These are phyloP conservation scores for Thalpophila matura DNA, from an alignment of 2,888 invertebrate species.

Conservation along the genomic window DNA sequence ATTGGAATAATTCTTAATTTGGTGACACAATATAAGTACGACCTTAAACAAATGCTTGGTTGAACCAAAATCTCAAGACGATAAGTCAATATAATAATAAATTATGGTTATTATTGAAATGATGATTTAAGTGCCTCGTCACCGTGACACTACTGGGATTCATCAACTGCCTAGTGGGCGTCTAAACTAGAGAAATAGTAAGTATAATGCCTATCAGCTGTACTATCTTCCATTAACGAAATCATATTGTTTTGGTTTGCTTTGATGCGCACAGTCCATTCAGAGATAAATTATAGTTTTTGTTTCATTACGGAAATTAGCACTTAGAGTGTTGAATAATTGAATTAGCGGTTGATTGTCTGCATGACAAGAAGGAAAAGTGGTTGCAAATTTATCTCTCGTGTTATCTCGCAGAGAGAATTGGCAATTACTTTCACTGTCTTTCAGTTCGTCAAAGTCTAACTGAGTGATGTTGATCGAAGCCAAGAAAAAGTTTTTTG, in stretches of 20 bases:
- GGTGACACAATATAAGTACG: background rate
- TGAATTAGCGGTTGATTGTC: slow-evolving; percentile 79
- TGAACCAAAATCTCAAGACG: no score
- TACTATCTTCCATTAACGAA: slow-evolving; percentile 29
- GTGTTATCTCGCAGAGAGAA: slow-evolving; percentile 77
- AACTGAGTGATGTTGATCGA: slow-evolving; percentile 59
- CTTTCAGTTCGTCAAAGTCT: slow-evolving; percentile 74
- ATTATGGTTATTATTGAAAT: slow-evolving; percentile 2
- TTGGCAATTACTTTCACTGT: slow-evolving; percentile 80
- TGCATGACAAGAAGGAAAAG: slow-evolving; percentile 78
- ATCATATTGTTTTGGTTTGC: slow-evolving; percentile 57
- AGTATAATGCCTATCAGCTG: slow-evolving; percentile 50
- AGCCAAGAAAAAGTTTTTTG: slow-evolving; percentile 64
- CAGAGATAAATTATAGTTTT: slow-evolving; percentile 57
- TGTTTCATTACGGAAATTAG: slow-evolving; percentile 70
- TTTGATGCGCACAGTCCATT: slow-evolving; percentile 47
- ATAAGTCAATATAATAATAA: no score
- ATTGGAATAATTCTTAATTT: background rate
- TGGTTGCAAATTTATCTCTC: slow-evolving; percentile 76
- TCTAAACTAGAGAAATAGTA: slow-evolving; percentile 38
- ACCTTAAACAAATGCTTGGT: background rate
- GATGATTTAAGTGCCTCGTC: slow-evolving; percentile 42
- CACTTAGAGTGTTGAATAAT: slow-evolving; percentile 74
- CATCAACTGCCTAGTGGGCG: slow-evolving; percentile 8
- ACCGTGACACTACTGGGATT: slow-evolving; percentile 31